Percentiles rank a stretch among this genome's conserved stretches.
phyloP scores from a whole-genome alignment of 1,140 invertebrate species.

The Fopius arisanus region DNA sequence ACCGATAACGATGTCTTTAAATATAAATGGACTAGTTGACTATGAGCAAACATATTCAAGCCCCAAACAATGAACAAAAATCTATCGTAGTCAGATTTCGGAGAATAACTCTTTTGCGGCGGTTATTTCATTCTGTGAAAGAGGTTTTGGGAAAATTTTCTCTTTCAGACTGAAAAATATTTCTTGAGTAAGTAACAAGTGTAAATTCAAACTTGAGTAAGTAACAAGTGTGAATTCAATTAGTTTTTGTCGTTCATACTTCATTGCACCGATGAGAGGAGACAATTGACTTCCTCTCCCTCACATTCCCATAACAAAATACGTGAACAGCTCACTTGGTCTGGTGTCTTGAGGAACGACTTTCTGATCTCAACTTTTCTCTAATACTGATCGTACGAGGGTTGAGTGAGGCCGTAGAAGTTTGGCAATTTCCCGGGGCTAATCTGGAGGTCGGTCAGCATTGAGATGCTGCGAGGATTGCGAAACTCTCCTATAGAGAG shows the following conservation, averaged over 20 bases:
- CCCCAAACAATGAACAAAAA: no score
- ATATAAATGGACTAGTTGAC: no score
- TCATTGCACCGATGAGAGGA: constrained; percentile 52
- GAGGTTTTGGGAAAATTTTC: no score
- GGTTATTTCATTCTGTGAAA: no score
- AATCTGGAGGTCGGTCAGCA: constrained; percentile 64
- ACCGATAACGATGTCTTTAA: no score
- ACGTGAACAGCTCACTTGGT: constrained; percentile 9
- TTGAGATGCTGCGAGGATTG: constrained; percentile 60
- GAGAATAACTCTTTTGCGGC: no score
- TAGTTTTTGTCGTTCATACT: constrained; percentile 17
- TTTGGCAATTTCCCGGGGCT: constrained; percentile 66
- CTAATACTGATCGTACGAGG: background rate
- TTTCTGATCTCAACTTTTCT: constrained; percentile 61
- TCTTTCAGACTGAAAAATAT: no score
- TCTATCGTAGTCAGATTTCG: no score
- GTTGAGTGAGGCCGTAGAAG: constrained; percentile 50
- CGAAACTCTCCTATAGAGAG: constrained; percentile 28
- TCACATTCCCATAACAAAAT: constrained; percentile 6
- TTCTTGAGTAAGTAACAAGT: no score
- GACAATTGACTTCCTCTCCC: constrained; percentile 45
- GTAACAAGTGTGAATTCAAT: background rate
- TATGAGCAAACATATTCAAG: no score
- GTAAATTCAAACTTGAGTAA: no score
- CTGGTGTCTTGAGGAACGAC: constrained; percentile 52